Percentiles rank a stretch among this genome's conserved stretches.
Evolutionary conservation across 1,140 invertebrate genomes (phyloP).

Genomic region (Meteorus sp.): DNA sequence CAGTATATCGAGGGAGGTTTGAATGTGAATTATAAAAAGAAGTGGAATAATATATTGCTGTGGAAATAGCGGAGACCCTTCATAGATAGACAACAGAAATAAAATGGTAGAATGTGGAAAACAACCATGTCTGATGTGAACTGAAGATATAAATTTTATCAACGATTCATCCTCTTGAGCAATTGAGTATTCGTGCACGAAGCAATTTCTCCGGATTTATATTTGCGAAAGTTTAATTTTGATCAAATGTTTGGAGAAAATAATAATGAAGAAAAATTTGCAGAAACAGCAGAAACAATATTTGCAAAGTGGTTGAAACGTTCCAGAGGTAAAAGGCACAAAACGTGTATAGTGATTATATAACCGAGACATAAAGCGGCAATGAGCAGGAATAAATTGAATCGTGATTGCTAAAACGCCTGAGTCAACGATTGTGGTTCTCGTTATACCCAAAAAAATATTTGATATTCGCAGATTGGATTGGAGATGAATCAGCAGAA

Average conservation of each 20-base stretch:
- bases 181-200: conserved; percentile 8
- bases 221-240: conserved; percentile 1
- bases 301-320: background rate
- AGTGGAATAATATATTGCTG: conserved; percentile 18
- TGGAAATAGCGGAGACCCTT: background rate
- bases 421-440: background rate
- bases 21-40: conserved; percentile 6
- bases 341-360: no score
- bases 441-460: conserved; percentile 4
- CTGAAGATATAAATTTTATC: conserved; percentile 10
- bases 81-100: background rate
- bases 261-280: background rate
- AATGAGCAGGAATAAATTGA: background rate
- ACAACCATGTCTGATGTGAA: background rate
- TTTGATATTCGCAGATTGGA: conserved; percentile 17
- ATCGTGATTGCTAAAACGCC: no score
- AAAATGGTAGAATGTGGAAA: conserved; percentile 1
- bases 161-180: conserved; percentile 9
- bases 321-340: background rate
- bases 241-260: background rate
- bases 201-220: background rate
- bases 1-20: conserved; percentile 28
- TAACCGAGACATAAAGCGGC: no score
- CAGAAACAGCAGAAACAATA: background rate
- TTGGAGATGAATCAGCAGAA: conserved; percentile 15